Base-by-base conservation (phyloP, 2,888 invertebrate genomes). In the Piscicola geometra region DNA sequence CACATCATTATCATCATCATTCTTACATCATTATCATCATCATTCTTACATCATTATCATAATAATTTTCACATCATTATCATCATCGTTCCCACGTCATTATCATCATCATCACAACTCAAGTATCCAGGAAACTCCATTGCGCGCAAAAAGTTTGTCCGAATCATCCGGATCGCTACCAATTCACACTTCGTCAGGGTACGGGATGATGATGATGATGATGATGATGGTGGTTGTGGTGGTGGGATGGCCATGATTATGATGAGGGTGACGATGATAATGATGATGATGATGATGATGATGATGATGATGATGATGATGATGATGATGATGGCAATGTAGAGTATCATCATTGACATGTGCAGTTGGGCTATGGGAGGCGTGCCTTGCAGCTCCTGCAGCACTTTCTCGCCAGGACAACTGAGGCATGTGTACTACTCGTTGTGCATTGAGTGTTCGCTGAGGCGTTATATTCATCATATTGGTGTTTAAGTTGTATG, bases 131-230 rank as follows among this genome's bases (percentile, higher is more conserved):
- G 99, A 85, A 89, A 90, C 78, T 92, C 96, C 84, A 99, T 99
- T 86, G 94, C 96, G 0, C 90, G 90, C 76, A 87, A 99, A 70
- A 88, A 88, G 70, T 99, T 99, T 0, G 93, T 93, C 0, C 89
- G 99, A 78, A 89, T 99, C 78, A 94, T 99, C 0, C 89, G 99
- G 79, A 95, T 99, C 80, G 99, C 99, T 9, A 97, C 98, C 0
- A 97, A 99, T 88, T 98, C 99, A 0, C 94, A 95, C 80, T 97
- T 96, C 85, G 84, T 84, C 78, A 81, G 83, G 78, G 85, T 84
- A 79, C 80, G 82, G 21, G 15, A n/a, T 25, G 25, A 47, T 47
- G 50, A 47, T 47, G 50, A 47, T 47, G 21, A 47, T 47, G 21
- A 47, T 47, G 50, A 15, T 47, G 50, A 47, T 47, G 50, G 50